Evolutionary conservation across 2,113 vertebrate genomes (phyloP).

Genomic region (Salvelinus namaycush): DNA sequence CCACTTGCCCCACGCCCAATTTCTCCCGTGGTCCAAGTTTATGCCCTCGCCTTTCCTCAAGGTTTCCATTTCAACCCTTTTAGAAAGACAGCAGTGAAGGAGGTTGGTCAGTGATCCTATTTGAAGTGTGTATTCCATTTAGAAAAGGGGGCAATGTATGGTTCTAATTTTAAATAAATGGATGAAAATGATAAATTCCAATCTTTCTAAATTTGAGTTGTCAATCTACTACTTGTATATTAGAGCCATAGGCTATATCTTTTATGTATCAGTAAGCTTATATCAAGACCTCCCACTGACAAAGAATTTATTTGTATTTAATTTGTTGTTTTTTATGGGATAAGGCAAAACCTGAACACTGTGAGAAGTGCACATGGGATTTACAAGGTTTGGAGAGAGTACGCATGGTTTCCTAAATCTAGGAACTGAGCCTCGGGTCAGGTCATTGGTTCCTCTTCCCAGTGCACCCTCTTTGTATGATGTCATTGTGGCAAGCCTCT

Average conservation of each 20-base stretch:
- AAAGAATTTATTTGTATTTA: no score
- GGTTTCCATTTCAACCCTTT: not conserved
- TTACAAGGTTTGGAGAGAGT: slow-evolving; percentile 10
- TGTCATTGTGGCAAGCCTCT: slow-evolving; percentile 76
- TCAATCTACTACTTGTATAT: not conserved
- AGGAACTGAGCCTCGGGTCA: slow-evolving; percentile 64
- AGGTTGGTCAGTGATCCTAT: not conserved
- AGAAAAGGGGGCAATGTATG: not conserved
- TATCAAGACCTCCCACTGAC: no score
- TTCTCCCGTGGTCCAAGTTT: slow-evolving; percentile 30
- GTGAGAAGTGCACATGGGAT: not conserved
- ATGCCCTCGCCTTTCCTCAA: slow-evolving; percentile 6
- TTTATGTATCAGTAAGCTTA: no score
- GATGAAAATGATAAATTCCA: not conserved
- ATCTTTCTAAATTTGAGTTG: not conserved
- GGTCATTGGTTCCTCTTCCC: slow-evolving; percentile 57
- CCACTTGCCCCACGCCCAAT: slow-evolving; percentile 22
- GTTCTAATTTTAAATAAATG: not conserved
- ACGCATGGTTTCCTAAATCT: slow-evolving; percentile 16
- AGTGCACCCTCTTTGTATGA: slow-evolving; percentile 66
- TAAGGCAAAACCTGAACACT: no score
- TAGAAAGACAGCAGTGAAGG: not conserved
- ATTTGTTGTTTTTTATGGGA: no score
- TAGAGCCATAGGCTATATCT: no score
- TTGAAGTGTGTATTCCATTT: not conserved